Evolutionary conservation across 2,113 vertebrate species (phyloP), one percentile per base, ranked within the genome.

Genomic region (Buteo buteo): DNA sequence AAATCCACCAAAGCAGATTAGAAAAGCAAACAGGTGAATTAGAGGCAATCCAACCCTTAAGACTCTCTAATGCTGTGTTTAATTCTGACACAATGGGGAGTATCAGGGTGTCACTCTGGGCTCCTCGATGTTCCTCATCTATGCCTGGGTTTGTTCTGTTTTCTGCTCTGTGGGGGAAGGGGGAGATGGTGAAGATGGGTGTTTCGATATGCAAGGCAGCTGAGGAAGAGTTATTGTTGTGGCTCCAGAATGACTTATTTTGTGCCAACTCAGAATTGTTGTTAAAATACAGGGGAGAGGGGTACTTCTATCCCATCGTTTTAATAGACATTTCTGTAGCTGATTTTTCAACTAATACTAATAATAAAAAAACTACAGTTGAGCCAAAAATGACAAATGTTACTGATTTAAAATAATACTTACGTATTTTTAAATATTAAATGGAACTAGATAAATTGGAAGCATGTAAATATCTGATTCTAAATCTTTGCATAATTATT

Each of bases 381-480:
- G 93, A 96, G 95, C 96, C 95, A 95, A 95, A 96, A 96, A 87
- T 31, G 67, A 92, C 85, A 94, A 84, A 82, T 69, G 88, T 96
- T 91, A 84, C 76, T 79, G 85, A 86, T 85, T 94, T 81, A 92
- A 95, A 95, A 72, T 94, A 93, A 89, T 94, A 91, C 73, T 84
- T 92, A 80, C 44, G 10, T 96, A 93, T 95, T 97, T 96, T 97
- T 83, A 83, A 90, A 67, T 88, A 86, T 86, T 57, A 92, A 86
- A 82, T 61, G 82, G 73, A 93, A 86, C 73, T 57, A 88, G 71
- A 54, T 80, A 90, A 86, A 94, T 88, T 3, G 0, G 93, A 95
- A 95, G 82, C 82, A 95, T 97, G 97, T 95, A 97, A 96, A 96
- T 91, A 95, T 29, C 90, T 97, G 82, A 94, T 83, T 90, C 88